Percentiles rank a stretch among this genome's conserved stretches.
These are phyloP conservation scores for Octodon degus DNA, from an alignment of 2,113 vertebrate species.

Conservation along the genomic window DNA sequence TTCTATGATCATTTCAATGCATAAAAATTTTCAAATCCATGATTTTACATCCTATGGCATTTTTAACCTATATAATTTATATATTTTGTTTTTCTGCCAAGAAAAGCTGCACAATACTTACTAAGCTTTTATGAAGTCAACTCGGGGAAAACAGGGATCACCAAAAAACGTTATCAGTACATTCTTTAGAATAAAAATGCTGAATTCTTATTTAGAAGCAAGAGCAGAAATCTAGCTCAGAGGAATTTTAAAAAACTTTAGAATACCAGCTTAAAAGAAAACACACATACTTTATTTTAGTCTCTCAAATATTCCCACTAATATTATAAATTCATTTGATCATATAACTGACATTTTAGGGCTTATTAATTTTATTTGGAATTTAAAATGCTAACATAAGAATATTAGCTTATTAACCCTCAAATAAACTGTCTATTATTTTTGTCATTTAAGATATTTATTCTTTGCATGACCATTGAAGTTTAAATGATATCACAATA, in stretches of 20 bases:
- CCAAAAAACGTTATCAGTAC: background rate
- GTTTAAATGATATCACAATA: background rate
- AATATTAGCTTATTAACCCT: background rate
- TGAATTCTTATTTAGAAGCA: background rate
- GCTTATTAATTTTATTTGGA: conserved; percentile 27
- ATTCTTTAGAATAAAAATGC: background rate
- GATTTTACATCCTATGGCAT: background rate
- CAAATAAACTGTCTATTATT: background rate
- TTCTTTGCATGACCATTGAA: background rate
- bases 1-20: background rate
- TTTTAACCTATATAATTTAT: conserved; percentile 17
- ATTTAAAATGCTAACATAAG: background rate
- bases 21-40: background rate
- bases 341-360: background rate
- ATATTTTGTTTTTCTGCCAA: background rate
- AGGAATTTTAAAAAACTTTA: background rate
- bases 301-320: background rate
- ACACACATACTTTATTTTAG: background rate
- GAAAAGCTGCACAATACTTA: conserved; percentile 1
- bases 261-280: background rate
- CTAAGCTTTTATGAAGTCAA: conserved; percentile 13
- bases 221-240: background rate
- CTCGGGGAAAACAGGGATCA: background rate
- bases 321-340: background rate
- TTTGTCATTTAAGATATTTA: background rate